Conservation (phyloP, 2,113 vertebrate species). For the Pontoporia blainvillei region DNA sequence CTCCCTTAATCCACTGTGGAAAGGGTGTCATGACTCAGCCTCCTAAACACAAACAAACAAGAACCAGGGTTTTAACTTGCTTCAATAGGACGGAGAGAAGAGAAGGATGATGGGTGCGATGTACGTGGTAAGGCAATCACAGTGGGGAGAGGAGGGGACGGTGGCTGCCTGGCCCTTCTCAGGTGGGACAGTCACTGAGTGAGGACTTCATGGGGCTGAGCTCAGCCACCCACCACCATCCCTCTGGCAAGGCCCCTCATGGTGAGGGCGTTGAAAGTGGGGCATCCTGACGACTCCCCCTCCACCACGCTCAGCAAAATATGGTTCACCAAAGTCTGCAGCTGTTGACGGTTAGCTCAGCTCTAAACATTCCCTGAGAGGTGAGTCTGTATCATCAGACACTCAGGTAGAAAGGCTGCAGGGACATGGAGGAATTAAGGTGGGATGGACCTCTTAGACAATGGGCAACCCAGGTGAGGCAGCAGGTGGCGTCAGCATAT, state of each 20-base stretch:
- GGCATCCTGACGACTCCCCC: background rate
- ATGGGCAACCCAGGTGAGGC: background rate
- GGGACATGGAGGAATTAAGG: background rate
- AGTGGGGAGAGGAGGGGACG: fast-evolving
- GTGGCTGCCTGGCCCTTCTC: background rate
- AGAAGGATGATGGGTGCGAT: background rate
- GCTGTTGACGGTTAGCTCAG: background rate
- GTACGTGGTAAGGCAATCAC: background rate
- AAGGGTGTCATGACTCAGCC: background rate
- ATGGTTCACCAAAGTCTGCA: background rate
- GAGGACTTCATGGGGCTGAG: background rate
- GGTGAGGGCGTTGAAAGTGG: background rate
- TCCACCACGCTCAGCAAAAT: background rate
- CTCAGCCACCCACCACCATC: background rate
- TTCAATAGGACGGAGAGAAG: background rate
- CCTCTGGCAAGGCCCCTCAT: background rate
- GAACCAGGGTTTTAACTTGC: background rate
- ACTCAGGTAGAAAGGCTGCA: background rate
- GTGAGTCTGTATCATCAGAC: background rate
- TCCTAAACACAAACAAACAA: background rate
- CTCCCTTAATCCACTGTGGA: background rate
- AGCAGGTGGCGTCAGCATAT: background rate
- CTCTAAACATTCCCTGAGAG: background rate
- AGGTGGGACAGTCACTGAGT: background rate
- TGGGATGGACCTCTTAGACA: background rate